phyloP scores from a whole-genome alignment of 2,113 vertebrate genomes.

The Apteryx owenii region DNA sequence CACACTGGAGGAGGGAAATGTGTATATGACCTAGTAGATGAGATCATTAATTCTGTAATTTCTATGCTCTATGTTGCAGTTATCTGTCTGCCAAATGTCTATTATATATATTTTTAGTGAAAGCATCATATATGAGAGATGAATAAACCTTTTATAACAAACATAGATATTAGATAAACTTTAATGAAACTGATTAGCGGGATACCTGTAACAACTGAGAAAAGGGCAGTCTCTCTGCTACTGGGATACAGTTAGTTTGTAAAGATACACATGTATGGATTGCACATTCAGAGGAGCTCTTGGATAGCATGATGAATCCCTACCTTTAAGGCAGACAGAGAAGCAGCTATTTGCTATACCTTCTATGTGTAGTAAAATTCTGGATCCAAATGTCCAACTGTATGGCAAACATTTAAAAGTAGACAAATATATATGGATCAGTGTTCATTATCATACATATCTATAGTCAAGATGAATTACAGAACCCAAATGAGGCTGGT shows the following conservation, averaged over 20 bases:
- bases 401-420: slow-evolving; percentile 1
- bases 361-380: neutral
- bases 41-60: neutral
- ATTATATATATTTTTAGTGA: neutral
- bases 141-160: neutral
- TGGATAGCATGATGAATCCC: neutral
- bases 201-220: neutral
- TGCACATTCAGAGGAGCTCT: neutral
- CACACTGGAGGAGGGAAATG: neutral
- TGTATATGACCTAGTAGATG: neutral
- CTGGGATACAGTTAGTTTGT: neutral
- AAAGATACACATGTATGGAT: neutral
- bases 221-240: neutral
- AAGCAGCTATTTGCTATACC: neutral
- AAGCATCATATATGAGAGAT: neutral
- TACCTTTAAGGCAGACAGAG: neutral
- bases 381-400: neutral
- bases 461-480: slow-evolving; percentile 49
- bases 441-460: neutral
- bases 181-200: neutral
- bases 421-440: neutral
- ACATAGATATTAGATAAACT: neutral
- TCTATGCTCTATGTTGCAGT: neutral
- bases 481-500: slow-evolving; percentile 15
- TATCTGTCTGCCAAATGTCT: neutral